These are phyloP conservation scores for Euzophera pinguis DNA, from an alignment of 2,888 invertebrate species.

Conservation along the genomic window DNA sequence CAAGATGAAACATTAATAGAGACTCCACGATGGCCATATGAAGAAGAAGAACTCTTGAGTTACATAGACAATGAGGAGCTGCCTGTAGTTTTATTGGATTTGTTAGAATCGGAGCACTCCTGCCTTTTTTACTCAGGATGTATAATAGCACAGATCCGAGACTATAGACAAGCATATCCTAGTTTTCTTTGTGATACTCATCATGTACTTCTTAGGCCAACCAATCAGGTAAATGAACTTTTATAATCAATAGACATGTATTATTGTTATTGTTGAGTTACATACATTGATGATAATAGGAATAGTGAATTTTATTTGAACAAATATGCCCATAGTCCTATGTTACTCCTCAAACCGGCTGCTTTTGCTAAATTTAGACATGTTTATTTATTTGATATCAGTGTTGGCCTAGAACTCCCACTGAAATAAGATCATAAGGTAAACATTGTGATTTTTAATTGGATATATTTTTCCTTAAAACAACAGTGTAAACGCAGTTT, in stretches of 20 bases:
- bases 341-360: too few species aligned
- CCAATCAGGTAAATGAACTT: conserved; percentile 85
- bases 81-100: conserved; percentile 91
- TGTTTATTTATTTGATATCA: too few species aligned
- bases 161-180: conserved; percentile 91
- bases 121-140: conserved; percentile 95
- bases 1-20: conserved; percentile 85
- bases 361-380: too few species aligned
- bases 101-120: conserved; percentile 90
- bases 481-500: too few species aligned
- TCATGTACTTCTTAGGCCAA: conserved; percentile 92
- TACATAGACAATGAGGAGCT: conserved; percentile 95
- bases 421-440: too few species aligned
- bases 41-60: conserved; percentile 91
- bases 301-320: not conserved
- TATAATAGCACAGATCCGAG: conserved; percentile 94
- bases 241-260: too few species aligned
- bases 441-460: too few species aligned
- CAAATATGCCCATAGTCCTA: too few species aligned
- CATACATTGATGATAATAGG: not conserved
- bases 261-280: too few species aligned
- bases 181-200: conserved; percentile 89
- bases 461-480: too few species aligned
- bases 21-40: conserved; percentile 91
- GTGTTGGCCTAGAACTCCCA: too few species aligned